These are phyloP conservation scores for Drosophila mauritiana DNA, from an alignment of 1,140 invertebrate genomes.

Conservation along the genomic window DNA sequence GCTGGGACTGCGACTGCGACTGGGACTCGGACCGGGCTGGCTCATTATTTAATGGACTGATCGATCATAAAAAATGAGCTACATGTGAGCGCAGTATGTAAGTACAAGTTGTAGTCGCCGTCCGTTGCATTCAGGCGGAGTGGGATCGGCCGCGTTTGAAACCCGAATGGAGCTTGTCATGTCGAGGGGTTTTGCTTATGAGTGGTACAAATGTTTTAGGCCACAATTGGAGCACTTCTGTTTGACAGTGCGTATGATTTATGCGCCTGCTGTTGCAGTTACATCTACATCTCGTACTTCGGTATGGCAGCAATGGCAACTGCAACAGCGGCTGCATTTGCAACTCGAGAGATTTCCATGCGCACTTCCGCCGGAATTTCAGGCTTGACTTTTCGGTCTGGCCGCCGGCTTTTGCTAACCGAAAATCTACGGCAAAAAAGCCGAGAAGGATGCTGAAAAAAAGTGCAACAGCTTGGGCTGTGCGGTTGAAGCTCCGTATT, in stretches of 20 bases:
- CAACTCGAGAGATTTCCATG: slow-evolving; percentile 51
- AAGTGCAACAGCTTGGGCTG: slow-evolving; percentile 72
- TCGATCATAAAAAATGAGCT: slow-evolving; percentile 83
- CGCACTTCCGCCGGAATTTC: slow-evolving; percentile 77
- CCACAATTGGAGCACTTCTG: slow-evolving; percentile 83
- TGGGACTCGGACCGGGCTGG: slow-evolving; percentile 32
- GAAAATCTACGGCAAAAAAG: slow-evolving; percentile 17
- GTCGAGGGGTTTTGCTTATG: slow-evolving; percentile 43
- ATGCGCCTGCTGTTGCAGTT: slow-evolving; percentile 60
- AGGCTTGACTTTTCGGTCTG: slow-evolving; percentile 66
- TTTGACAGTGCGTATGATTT: slow-evolving; percentile 82
- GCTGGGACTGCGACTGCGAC: slow-evolving; percentile 5
- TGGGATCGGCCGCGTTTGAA: slow-evolving; percentile 71
- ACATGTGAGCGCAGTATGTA: slow-evolving; percentile 72
- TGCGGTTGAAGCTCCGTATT: slow-evolving; percentile 27
- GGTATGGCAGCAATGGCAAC: not conserved
- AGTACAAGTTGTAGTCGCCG: slow-evolving; percentile 64
- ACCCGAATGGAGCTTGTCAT: slow-evolving; percentile 74
- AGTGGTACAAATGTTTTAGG: slow-evolving; percentile 82
- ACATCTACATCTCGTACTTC: slow-evolving; percentile 9
- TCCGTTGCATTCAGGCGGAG: slow-evolving; percentile 13
- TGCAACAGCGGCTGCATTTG: slow-evolving; percentile 21
- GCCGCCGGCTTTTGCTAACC: slow-evolving; percentile 54
- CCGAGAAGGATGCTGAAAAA: slow-evolving; percentile 20
- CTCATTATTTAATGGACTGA: slow-evolving; percentile 83